phyloP scores from a whole-genome alignment of 2,113 vertebrate species.

The Cyprinodon tularosa region DNA sequence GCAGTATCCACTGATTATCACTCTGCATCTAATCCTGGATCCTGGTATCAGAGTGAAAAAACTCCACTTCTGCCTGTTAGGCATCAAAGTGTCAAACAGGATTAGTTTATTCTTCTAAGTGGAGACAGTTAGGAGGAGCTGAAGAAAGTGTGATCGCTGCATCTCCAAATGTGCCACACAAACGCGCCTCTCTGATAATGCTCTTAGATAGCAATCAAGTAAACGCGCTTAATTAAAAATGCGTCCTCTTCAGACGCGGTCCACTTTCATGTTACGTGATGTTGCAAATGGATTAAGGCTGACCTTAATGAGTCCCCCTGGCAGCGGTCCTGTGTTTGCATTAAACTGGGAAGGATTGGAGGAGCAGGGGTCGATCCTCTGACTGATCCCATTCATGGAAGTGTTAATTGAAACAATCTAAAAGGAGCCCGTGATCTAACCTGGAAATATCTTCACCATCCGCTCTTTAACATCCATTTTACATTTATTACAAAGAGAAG shows the following conservation, averaged over 20 bases:
- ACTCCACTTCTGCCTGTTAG: slow-evolving; percentile 30
- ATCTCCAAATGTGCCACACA: slow-evolving; percentile 35
- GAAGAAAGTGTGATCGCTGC: slow-evolving; percentile 18
- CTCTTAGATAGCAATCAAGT: slow-evolving; percentile 36
- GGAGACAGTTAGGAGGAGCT: slow-evolving; percentile 6
- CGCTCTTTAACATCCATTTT: slow-evolving; percentile 49
- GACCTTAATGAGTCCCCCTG: slow-evolving; percentile 55
- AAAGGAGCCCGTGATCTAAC: slow-evolving; percentile 48
- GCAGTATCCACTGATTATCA: not conserved
- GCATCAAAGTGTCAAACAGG: slow-evolving; percentile 30
- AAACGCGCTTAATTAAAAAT: slow-evolving; percentile 60
- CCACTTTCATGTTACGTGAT: slow-evolving; percentile 52
- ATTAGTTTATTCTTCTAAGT: slow-evolving; percentile 21
- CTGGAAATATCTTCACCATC: slow-evolving; percentile 37
- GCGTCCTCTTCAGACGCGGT: slow-evolving; percentile 29
- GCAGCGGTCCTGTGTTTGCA: slow-evolving; percentile 29
- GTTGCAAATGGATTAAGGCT: slow-evolving; percentile 55
- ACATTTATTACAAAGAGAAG: slow-evolving; percentile 57
- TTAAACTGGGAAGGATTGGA: slow-evolving; percentile 13
- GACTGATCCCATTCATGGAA: slow-evolving; percentile 43
- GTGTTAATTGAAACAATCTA: slow-evolving; percentile 66
- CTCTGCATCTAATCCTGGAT: slow-evolving; percentile 13
- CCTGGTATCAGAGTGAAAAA: not conserved
- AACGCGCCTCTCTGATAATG: slow-evolving; percentile 34
- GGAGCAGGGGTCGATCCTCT: slow-evolving; percentile 2